phyloP scores from a whole-genome alignment of 2,113 vertebrate genomes.

The Podilymbus podiceps region DNA sequence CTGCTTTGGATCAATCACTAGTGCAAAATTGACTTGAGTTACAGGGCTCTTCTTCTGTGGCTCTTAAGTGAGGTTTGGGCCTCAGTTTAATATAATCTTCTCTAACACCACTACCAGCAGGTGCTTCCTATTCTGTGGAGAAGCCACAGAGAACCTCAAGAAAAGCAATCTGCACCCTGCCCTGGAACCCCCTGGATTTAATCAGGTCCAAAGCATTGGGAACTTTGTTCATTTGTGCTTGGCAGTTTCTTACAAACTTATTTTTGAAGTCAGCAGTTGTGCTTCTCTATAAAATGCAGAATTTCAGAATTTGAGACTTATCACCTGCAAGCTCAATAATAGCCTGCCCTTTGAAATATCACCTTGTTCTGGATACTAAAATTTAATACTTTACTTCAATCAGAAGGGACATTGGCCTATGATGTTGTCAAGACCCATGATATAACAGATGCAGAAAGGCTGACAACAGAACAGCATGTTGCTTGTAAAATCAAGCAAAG shows the following conservation, averaged over 20 bases:
- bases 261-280: conserved; percentile 68
- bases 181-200: background rate
- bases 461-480: conserved; percentile 43
- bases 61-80: background rate
- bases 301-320: conserved; percentile 59
- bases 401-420: conserved; percentile 57
- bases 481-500: conserved; percentile 53
- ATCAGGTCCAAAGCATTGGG: conserved; percentile 4
- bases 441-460: conserved; percentile 40
- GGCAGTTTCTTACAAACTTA: conserved; percentile 53
- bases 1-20: background rate
- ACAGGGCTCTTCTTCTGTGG: background rate
- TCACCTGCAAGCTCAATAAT: conserved; percentile 51
- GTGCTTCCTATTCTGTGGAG: background rate
- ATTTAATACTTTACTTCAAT: conserved; percentile 72
- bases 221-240: conserved; percentile 50
- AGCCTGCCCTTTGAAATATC: conserved; percentile 65
- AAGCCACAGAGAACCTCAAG: background rate
- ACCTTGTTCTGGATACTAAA: conserved; percentile 54
- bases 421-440: conserved; percentile 44
- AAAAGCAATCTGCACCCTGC: conserved; percentile 31
- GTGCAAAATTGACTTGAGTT: background rate
- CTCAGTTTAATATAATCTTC: background rate
- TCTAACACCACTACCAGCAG: background rate
- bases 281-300: conserved; percentile 54